Evolutionary conservation across 2,888 invertebrate species (phyloP).

Genomic region (Pteria penguin): DNA sequence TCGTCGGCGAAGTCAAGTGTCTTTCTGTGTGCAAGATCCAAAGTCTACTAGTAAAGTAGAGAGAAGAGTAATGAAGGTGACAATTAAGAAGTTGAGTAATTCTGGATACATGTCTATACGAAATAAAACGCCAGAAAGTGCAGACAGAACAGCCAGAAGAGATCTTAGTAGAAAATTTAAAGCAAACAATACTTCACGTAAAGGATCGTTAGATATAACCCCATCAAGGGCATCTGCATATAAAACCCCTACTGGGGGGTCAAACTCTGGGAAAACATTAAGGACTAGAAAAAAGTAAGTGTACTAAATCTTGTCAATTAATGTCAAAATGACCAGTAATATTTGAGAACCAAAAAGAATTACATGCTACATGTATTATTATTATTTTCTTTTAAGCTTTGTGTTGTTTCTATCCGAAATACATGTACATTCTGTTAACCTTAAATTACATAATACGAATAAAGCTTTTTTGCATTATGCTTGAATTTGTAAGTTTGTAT

Average conservation of each 20-base stretch:
- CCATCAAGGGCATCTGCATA: too few relatives aligned
- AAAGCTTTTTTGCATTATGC: too few relatives aligned
- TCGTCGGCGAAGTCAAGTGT: constrained; percentile 41
- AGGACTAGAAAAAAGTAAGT: constrained; percentile 15
- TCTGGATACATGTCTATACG: constrained; percentile 56
- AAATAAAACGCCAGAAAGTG: constrained; percentile 60
- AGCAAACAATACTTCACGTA: constrained; percentile 8
- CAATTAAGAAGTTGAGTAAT: constrained; percentile 48
- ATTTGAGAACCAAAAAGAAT: too few relatives aligned
- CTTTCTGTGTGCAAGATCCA: constrained; percentile 20
- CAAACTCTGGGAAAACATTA: not conserved
- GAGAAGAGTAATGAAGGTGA: constrained; percentile 49
- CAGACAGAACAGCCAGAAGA: constrained; percentile 42
- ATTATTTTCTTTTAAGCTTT: too few relatives aligned
- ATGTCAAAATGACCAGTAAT: too few relatives aligned
- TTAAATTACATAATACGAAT: too few relatives aligned
- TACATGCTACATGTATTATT: too few relatives aligned
- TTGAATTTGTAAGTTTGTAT: too few relatives aligned
- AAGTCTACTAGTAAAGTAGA: constrained; percentile 30
- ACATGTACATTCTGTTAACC: too few relatives aligned
- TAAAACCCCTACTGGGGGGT: not conserved
- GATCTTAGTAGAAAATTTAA: constrained; percentile 52
- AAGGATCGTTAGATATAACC: constrained; percentile 33
- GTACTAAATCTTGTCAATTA: not conserved
- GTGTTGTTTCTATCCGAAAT: too few relatives aligned